phyloP scores from a whole-genome alignment of 2,797 vertebrate species.

The Naso thynnoides region DNA sequence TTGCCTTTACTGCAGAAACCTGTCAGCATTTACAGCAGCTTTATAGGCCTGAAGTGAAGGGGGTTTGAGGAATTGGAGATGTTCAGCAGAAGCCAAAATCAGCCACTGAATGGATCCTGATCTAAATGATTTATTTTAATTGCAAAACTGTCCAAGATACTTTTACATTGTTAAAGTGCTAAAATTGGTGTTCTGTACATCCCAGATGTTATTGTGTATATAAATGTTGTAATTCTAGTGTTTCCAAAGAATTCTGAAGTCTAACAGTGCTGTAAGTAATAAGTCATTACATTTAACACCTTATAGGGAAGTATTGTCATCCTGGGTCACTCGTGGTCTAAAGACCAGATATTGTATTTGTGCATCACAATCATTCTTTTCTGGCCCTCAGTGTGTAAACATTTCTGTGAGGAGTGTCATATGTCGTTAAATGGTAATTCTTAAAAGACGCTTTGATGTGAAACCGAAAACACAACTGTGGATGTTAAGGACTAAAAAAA shows the following conservation, averaged over 20 bases:
- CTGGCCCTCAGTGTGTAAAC: neutral
- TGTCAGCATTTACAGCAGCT: slow-evolving; percentile 65
- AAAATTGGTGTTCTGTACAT: no score
- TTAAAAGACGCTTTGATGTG: no score
- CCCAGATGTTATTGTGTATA: no score
- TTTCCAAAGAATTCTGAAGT: neutral
- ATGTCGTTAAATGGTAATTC: neutral
- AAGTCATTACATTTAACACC: neutral
- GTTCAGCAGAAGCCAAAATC: slow-evolving; percentile 15
- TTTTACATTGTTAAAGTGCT: slow-evolving; percentile 12
- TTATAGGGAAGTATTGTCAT: neutral
- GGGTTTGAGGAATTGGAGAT: slow-evolving; percentile 26
- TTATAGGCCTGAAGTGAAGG: slow-evolving; percentile 33
- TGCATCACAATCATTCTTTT: neutral
- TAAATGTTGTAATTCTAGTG: no score
- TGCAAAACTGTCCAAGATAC: neutral
- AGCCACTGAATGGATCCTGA: slow-evolving; percentile 26
- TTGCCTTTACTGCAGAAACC: slow-evolving; percentile 63
- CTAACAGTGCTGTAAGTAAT: neutral
- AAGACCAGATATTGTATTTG: neutral
- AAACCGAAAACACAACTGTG: neutral
- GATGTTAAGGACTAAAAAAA: neutral
- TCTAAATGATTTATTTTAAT: slow-evolving; percentile 11
- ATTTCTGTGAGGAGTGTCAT: neutral
- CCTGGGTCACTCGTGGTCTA: neutral